Conservation (phyloP, 2,797 vertebrate genomes). For the Amphiprion clarkii region DNA sequence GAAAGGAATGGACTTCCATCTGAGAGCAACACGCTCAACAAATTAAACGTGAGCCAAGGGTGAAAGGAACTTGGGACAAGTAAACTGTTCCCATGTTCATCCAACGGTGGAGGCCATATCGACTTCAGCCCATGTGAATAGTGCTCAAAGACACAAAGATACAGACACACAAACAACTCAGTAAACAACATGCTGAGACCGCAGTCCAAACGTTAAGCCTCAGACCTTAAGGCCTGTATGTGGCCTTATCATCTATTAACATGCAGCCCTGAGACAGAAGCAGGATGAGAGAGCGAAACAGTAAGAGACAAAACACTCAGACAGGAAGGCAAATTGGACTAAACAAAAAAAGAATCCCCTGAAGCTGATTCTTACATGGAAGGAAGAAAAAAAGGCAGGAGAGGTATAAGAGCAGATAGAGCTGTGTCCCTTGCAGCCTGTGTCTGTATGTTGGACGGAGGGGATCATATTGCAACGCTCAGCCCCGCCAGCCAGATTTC, state of each 20-base stretch:
- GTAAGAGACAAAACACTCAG: constrained; percentile 49
- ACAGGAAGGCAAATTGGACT: constrained; percentile 47
- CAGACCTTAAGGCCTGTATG: constrained; percentile 29
- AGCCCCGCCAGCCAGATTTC: constrained; percentile 66
- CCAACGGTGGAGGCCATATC: background rate
- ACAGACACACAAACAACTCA: constrained; percentile 28
- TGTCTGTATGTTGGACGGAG: constrained; percentile 49
- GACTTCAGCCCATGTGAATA: constrained; percentile 1
- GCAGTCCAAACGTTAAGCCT: constrained; percentile 46
- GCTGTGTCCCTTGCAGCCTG: constrained; percentile 37
- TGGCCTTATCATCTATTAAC: constrained; percentile 44
- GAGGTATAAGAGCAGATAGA: constrained; percentile 50
- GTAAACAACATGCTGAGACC: constrained; percentile 22
- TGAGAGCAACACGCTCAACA: constrained; percentile 25
- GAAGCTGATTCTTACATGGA: constrained; percentile 39
- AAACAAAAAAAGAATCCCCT: constrained; percentile 21
- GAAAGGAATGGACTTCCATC: constrained; percentile 36
- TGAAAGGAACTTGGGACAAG: constrained; percentile 34
- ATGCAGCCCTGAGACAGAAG: constrained; percentile 27
- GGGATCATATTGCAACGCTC: constrained; percentile 74
- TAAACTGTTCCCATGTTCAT: constrained; percentile 39
- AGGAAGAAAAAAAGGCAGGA: constrained; percentile 20
- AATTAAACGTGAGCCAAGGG: constrained; percentile 28
- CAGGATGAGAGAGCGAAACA: constrained; percentile 41
- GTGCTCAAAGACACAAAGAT: constrained; percentile 7